Conservation (phyloP, 2,113 vertebrate species). For the Poicephalus meyeri region DNA sequence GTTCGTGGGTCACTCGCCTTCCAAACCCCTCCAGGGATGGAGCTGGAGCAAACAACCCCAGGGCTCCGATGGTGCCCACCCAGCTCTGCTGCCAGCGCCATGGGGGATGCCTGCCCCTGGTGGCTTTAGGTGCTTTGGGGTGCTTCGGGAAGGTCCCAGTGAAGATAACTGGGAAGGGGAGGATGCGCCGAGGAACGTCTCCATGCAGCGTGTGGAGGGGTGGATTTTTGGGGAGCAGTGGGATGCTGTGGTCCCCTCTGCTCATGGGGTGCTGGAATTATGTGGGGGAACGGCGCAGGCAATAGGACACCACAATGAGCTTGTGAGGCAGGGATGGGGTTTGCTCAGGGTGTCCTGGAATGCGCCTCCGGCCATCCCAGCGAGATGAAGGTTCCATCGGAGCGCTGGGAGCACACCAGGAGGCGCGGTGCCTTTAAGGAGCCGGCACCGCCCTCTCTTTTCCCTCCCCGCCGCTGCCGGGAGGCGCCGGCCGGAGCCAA, state of each 20-base stretch:
- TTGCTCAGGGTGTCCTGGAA: constrained; percentile 17
- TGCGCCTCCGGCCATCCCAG: not conserved
- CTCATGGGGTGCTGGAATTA: not conserved
- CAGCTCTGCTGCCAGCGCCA: not conserved
- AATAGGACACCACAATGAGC: not conserved
- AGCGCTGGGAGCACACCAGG: not conserved
- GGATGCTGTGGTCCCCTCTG: not conserved
- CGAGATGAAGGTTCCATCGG: not conserved
- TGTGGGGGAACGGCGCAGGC: fast-evolving
- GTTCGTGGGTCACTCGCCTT: constrained; percentile 65
- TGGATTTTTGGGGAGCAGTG: not conserved
- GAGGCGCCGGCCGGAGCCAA: not conserved
- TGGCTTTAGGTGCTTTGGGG: not conserved
- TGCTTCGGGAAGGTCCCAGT: not conserved
- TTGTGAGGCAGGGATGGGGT: not conserved
- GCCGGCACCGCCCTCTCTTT: not conserved
- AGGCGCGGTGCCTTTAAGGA: constrained; percentile 34
- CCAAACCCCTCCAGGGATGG: constrained; percentile 47
- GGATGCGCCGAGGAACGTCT: fast-evolving
- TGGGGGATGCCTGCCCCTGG: not conserved
- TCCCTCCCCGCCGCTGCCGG: not conserved
- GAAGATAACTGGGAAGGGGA: not conserved
- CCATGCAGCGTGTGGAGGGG: not conserved
- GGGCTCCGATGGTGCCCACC: not conserved
- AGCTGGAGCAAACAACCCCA: constrained; percentile 40